Conservation (phyloP, 2,113 vertebrate species). For the Pungitius pungitius region DNA sequence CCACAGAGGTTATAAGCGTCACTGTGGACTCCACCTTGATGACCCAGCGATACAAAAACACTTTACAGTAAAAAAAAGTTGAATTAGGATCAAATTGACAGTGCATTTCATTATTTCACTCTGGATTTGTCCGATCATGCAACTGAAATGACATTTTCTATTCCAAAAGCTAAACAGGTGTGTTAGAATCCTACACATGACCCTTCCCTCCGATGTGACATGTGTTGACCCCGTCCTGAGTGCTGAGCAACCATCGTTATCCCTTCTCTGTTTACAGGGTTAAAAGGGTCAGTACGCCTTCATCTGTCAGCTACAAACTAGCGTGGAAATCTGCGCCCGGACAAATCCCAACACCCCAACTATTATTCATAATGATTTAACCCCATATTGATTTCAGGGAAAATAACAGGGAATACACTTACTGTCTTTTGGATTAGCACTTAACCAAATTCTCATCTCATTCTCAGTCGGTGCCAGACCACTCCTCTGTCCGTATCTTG, state of each 20-base stretch:
- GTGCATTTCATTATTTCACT: not conserved
- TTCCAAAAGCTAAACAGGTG: slow-evolving; percentile 24
- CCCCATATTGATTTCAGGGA: not conserved
- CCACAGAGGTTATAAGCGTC: not conserved
- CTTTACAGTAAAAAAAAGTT: not conserved
- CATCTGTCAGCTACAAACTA: slow-evolving; percentile 38
- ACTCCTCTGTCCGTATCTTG: not conserved
- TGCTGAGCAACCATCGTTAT: slow-evolving; percentile 14
- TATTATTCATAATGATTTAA: too few relatives aligned
- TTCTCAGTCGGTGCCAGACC: not conserved
- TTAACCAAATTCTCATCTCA: slow-evolving; percentile 14
- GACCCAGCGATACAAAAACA: not conserved
- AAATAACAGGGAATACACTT: not conserved
- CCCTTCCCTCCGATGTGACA: not conserved
- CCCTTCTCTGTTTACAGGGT: slow-evolving; percentile 21
- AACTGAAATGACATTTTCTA: not conserved
- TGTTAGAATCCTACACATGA: not conserved
- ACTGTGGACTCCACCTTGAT: not conserved
- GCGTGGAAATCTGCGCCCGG: slow-evolving; percentile 9
- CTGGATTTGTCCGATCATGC: not conserved
- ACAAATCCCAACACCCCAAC: not conserved
- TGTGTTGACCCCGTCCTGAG: slow-evolving; percentile 22
- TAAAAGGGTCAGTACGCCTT: slow-evolving; percentile 43
- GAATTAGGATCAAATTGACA: not conserved
- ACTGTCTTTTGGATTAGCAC: not conserved